phyloP scores from a whole-genome alignment of 2,113 vertebrate genomes.

The Sinocyclocheilus rhinocerous region DNA sequence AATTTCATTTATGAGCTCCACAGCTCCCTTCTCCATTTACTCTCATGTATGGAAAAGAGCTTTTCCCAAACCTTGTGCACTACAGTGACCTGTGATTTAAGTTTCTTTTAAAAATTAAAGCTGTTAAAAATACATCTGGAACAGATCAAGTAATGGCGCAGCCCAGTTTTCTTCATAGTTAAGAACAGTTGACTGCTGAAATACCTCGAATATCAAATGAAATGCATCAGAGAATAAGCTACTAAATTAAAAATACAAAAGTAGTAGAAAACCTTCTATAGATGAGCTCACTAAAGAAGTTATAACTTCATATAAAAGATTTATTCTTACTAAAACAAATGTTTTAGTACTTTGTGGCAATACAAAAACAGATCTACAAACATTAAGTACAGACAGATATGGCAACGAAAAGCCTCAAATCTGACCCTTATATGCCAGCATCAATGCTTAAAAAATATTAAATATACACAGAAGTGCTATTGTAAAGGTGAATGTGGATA shows the following conservation, averaged over 20 bases:
- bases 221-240: background rate
- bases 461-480: slow-evolving; percentile 10
- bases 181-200: background rate
- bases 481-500: slow-evolving; percentile 3
- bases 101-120: slow-evolving; percentile 10
- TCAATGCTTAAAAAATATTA: slow-evolving; percentile 21
- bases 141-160: slow-evolving; percentile 5
- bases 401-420: slow-evolving; percentile 33
- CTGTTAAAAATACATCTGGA: slow-evolving; percentile 7
- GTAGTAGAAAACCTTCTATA: no score
- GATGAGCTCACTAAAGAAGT: no score
- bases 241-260: no score
- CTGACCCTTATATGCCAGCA: slow-evolving; percentile 5
- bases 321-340: slow-evolving; percentile 42
- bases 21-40: background rate
- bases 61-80: background rate
- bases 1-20: slow-evolving; percentile 6
- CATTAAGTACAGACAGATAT: slow-evolving; percentile 40
- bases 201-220: background rate
- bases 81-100: background rate
- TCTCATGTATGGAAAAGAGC: background rate
- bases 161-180: background rate
- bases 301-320: slow-evolving; percentile 33
- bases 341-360: slow-evolving; percentile 29
- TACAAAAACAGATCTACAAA: slow-evolving; percentile 57